phyloP scores from a whole-genome alignment of 2,797 vertebrate species.

The Craterocephalus amniculus region DNA sequence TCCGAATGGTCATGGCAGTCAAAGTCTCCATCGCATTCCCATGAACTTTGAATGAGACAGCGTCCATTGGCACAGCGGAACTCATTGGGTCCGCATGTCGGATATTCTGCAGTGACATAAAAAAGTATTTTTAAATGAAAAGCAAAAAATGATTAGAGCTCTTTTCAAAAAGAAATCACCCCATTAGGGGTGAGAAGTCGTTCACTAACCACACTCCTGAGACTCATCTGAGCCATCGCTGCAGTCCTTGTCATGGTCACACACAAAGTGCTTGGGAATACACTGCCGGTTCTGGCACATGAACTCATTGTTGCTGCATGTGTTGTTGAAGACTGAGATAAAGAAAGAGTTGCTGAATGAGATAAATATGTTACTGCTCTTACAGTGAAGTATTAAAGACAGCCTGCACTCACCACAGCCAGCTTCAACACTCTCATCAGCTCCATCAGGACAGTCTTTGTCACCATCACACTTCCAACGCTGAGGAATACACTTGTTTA shows the following conservation, averaged over 20 bases:
- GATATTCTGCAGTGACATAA: conserved; percentile 85
- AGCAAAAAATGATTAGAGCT: conserved; percentile 75
- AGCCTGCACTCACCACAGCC: conserved; percentile 88
- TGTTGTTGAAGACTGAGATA: conserved; percentile 91
- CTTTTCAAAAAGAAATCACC: neutral
- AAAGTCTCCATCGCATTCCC: conserved; percentile 96
- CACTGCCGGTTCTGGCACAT: conserved; percentile 93
- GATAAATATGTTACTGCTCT: neutral
- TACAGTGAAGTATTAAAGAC: neutral
- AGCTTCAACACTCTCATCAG: conserved; percentile 91
- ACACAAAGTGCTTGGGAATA: conserved; percentile 93
- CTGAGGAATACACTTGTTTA: conserved; percentile 89
- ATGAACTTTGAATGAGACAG: conserved; percentile 92
- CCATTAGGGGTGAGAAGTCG: conserved; percentile 7
- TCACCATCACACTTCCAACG: conserved; percentile 96
- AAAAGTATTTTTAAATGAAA: conserved; percentile 56
- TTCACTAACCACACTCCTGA: conserved; percentile 89
- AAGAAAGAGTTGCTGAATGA: conserved; percentile 13
- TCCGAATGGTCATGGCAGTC: conserved; percentile 97
- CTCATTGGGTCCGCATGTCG: conserved; percentile 88
- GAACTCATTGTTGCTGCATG: conserved; percentile 91
- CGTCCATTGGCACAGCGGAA: conserved; percentile 96
- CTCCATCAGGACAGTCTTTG: conserved; percentile 92
- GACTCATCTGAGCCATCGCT: conserved; percentile 95
- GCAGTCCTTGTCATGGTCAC: conserved; percentile 96